A percentile compares a stretch with the other conserved stretches of the same genome.
phyloP scores from a whole-genome alignment of 2,888 invertebrate species.

The Caenorhabditis sulstoni region DNA sequence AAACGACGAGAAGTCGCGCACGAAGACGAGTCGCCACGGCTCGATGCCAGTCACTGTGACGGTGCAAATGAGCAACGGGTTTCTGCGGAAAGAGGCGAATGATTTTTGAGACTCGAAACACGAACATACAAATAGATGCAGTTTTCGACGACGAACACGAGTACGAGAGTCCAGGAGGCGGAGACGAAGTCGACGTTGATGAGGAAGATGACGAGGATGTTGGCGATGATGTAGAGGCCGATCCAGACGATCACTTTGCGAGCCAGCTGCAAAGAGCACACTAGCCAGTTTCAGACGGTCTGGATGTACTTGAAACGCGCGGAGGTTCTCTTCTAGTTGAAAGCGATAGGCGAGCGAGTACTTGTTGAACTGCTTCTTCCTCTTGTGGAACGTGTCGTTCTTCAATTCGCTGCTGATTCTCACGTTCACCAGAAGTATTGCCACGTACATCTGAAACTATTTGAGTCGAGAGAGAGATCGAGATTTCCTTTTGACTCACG shows the following conservation, averaged over 20 bases:
- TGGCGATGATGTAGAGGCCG: slow-evolving; percentile 28
- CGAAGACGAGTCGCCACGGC: neutral
- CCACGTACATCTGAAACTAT: slow-evolving; percentile 29
- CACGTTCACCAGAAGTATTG: slow-evolving; percentile 24
- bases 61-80: slow-evolving; percentile 18
- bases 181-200: slow-evolving; percentile 11
- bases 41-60: slow-evolving; percentile 5
- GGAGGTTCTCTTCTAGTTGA: slow-evolving; percentile 42
- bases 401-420: slow-evolving; percentile 14
- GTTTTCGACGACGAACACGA: slow-evolving; percentile 35
- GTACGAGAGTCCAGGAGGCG: slow-evolving; percentile 4
- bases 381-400: slow-evolving; percentile 16
- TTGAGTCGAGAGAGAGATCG: no score
- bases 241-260: slow-evolving; percentile 34
- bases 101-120: no score
- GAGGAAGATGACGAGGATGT: slow-evolving; percentile 15
- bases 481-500: neutral
- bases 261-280: slow-evolving; percentile 17
- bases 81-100: no score
- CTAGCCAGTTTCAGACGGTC: neutral
- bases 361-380: slow-evolving; percentile 21
- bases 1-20: neutral
- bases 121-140: slow-evolving; percentile 19
- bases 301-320: slow-evolving; percentile 22
- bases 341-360: slow-evolving; percentile 43